Evolutionary conservation across 2,888 invertebrate genomes (phyloP).

Genomic region (Macroteleia sp.): DNA sequence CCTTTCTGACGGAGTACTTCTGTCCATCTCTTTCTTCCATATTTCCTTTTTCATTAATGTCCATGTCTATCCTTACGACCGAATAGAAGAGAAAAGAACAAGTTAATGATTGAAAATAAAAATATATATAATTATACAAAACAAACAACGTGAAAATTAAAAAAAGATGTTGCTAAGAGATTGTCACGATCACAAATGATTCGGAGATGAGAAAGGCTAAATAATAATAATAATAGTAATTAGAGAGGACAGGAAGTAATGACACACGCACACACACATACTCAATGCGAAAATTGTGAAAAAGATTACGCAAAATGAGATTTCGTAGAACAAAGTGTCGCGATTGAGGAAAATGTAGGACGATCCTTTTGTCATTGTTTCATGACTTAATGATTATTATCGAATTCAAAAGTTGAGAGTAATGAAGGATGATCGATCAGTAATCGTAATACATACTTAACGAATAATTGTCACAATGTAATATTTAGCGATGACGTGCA

Average conservation of each 20-base stretch:
- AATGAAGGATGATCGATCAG: constrained; percentile 77
- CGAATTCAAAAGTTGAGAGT: constrained; percentile 68
- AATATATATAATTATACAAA: constrained; percentile 41
- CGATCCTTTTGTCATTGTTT: constrained; percentile 73
- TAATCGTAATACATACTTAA: constrained; percentile 80
- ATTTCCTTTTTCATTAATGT: constrained; percentile 26
- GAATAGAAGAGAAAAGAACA: constrained; percentile 45
- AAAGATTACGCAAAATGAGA: constrained; percentile 51
- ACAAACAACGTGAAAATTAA: constrained; percentile 51
- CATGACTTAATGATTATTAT: constrained; percentile 72
- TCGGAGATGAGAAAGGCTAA: constrained; percentile 64
- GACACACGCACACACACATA: constrained; percentile 69
- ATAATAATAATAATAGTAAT: constrained; percentile 68
- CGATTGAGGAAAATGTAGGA: constrained; percentile 69
- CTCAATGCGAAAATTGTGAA: constrained; percentile 80
- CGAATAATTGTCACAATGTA: constrained; percentile 83
- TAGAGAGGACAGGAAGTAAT: constrained; percentile 49
- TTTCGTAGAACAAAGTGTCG: constrained; percentile 70
- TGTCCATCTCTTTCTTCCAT: constrained; percentile 35
- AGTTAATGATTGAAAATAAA: constrained; percentile 38
- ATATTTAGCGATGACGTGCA: constrained; percentile 80
- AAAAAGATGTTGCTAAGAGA: constrained; percentile 65
- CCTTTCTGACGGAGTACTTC: constrained; percentile 44
- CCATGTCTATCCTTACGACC: constrained; percentile 55
- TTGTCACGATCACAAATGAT: constrained; percentile 58